phyloP scores from a whole-genome alignment of 2,797 vertebrate species.

The Neostethus bicornis region DNA sequence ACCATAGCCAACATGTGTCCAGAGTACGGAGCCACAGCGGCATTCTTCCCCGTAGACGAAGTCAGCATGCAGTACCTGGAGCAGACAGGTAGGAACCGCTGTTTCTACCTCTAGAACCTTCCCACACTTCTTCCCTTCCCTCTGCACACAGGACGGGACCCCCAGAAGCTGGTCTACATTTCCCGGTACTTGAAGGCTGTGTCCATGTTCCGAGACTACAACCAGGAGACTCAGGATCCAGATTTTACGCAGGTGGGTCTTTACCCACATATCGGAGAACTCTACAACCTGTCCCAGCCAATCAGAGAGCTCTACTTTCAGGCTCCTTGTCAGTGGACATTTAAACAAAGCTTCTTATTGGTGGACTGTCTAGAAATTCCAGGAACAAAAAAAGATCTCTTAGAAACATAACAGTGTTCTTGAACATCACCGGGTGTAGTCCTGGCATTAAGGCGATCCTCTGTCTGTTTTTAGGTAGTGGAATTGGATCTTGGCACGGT shows the following conservation, averaged over 20 bases:
- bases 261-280: too few species aligned
- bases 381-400: too few species aligned
- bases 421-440: too few species aligned
- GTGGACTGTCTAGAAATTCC: too few species aligned
- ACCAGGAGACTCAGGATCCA: conserved; percentile 85
- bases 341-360: too few species aligned
- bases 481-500: conserved; percentile 90
- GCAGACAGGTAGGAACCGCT: conserved; percentile 86
- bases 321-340: too few species aligned
- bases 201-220: conserved; percentile 93
- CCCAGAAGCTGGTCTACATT: conserved; percentile 83
- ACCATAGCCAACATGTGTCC: conserved; percentile 99
- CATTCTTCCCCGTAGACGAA: conserved; percentile 93
- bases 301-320: too few species aligned
- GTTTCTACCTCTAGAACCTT: too few species aligned
- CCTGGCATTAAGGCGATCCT: conserved; percentile 31
- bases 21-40: conserved; percentile 95
- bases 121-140: too few species aligned
- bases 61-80: conserved; percentile 90
- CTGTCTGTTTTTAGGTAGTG: conserved; percentile 81
- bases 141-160: conserved; percentile 83
- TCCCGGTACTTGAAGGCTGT: conserved; percentile 88
- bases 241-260: conserved; percentile 88
- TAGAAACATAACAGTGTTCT: too few species aligned
- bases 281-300: too few species aligned